Conservation (phyloP, 2,888 invertebrate genomes). For the Ormyrus thymus region DNA sequence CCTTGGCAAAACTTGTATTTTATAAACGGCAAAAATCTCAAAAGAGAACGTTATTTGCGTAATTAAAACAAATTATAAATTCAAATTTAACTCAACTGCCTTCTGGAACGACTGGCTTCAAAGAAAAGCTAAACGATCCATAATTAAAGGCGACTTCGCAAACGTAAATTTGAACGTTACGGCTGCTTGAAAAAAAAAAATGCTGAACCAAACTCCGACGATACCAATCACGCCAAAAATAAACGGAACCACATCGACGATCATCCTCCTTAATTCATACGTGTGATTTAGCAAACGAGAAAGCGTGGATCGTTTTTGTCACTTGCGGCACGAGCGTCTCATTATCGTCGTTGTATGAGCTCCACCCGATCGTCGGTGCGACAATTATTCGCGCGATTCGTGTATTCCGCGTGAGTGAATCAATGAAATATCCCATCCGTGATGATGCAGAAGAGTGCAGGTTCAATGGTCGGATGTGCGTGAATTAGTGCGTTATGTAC, state of each 20-base stretch:
- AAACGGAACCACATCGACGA: conserved; percentile 31
- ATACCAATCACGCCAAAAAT: conserved; percentile 46
- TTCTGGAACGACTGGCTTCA: no score
- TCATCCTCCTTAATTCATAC: conserved; percentile 3
- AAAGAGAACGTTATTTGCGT: not conserved
- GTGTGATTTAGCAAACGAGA: conserved; percentile 42
- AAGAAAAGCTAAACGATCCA: no score
- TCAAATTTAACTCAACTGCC: no score
- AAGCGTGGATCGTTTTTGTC: conserved; percentile 30
- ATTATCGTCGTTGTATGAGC: not conserved
- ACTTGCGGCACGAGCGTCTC: not conserved
- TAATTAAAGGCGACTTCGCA: no score
- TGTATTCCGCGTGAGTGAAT: not conserved
- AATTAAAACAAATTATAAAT: not conserved
- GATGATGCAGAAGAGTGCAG: no score
- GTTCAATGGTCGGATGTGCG: not conserved
- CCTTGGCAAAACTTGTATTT: no score
- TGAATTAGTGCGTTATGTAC: conserved; percentile 29
- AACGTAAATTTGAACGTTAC: no score
- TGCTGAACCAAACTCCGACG: no score
- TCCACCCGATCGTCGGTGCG: conserved; percentile 4
- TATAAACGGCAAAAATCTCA: not conserved
- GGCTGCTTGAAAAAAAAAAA: no score
- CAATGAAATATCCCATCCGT: conserved; percentile 5
- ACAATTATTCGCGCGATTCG: conserved; percentile 7